These are phyloP conservation scores for Malurus splendens DNA, from an alignment of 2,797 vertebrate genomes.

Conservation along the genomic window DNA sequence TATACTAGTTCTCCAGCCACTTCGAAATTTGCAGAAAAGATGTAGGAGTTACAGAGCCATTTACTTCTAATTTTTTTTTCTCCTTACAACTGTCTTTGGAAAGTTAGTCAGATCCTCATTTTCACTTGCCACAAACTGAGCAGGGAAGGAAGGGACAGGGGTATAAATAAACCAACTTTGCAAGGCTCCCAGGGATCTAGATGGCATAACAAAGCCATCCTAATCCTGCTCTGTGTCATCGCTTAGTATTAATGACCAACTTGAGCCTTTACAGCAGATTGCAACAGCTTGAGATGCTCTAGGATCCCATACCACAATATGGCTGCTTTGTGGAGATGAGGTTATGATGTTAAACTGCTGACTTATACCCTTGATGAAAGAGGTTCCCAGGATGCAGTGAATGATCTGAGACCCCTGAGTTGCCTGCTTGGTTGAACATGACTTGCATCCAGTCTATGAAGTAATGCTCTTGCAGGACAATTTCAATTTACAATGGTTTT, in stretches of 20 bases:
- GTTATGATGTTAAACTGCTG: background rate
- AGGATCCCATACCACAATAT: background rate
- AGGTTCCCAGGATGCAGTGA: background rate
- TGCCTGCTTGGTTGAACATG: background rate
- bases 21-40: background rate
- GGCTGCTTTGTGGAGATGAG: background rate
- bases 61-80: background rate
- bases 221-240: background rate
- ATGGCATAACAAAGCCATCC: background rate
- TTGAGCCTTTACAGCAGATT: background rate
- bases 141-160: background rate
- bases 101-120: background rate
- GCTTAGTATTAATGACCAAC: background rate
- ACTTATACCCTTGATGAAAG: background rate
- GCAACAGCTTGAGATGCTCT: background rate
- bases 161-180: background rate
- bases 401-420: background rate
- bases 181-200: background rate
- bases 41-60: rapidly evolving
- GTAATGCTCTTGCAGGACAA: background rate
- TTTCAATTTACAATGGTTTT: background rate
- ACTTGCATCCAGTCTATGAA: background rate
- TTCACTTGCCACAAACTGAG: background rate
- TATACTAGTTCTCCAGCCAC: background rate
- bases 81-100: background rate